Percentiles rank a stretch among this genome's conserved stretches.
Evolutionary conservation across 2,113 vertebrate species (phyloP).

Genomic region (Proteles cristata): DNA sequence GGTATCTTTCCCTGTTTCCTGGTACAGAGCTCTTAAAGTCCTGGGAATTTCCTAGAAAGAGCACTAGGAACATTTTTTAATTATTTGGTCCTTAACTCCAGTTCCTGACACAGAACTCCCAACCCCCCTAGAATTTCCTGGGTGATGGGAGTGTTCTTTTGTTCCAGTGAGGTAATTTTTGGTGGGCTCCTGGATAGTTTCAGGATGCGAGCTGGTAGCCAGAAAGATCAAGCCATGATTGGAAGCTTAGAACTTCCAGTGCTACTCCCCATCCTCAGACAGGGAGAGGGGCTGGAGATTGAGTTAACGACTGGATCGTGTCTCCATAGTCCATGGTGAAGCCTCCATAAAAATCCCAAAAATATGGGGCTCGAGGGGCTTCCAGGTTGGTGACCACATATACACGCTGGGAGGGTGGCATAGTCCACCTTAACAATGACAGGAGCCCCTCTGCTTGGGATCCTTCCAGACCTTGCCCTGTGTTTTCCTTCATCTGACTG

Average conservation of each 20-base stretch:
- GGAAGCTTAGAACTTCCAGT: background rate
- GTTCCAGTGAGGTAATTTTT: background rate
- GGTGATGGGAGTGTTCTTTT: background rate
- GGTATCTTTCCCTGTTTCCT: background rate
- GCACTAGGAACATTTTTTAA: background rate
- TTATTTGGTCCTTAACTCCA: background rate
- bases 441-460: background rate
- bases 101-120: background rate
- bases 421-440: background rate
- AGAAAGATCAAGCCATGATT: background rate
- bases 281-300: background rate
- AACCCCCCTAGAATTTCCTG: background rate
- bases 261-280: background rate
- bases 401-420: background rate
- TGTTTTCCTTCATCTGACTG: background rate
- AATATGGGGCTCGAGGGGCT: background rate
- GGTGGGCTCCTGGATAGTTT: background rate
- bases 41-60: background rate
- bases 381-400: background rate
- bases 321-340: background rate
- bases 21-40: background rate
- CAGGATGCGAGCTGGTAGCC: background rate
- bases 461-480: background rate
- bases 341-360: background rate
- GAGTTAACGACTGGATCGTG: background rate